Evolutionary conservation across 2,113 vertebrate genomes (phyloP).

Genomic region (Salminus brasiliensis): DNA sequence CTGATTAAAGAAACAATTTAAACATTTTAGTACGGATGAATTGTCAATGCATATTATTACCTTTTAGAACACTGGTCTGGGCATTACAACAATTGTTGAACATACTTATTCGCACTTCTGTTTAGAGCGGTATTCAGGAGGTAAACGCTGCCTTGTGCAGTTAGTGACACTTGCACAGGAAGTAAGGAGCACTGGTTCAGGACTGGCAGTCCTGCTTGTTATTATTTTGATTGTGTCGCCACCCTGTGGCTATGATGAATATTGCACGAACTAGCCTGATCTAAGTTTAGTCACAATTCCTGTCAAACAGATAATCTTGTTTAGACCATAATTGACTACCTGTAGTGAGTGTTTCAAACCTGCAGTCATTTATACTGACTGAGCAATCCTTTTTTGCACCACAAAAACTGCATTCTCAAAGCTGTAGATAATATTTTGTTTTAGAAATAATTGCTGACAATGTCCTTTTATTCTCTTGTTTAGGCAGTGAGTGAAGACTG

Average conservation of each 20-base stretch:
- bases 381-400: too few relatives aligned
- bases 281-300: neutral
- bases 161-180: too few relatives aligned
- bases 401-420: too few relatives aligned
- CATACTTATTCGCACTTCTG: neutral
- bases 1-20: too few relatives aligned
- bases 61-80: too few relatives aligned
- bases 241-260: slow-evolving; percentile 19
- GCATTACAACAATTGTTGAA: neutral
- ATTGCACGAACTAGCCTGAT: neutral
- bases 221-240: slow-evolving; percentile 10
- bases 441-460: too few relatives aligned
- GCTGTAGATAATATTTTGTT: too few relatives aligned
- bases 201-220: neutral
- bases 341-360: neutral
- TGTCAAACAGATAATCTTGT: too few relatives aligned
- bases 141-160: neutral
- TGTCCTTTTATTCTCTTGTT: neutral
- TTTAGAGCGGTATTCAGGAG: neutral
- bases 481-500: slow-evolving; percentile 71
- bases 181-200: neutral
- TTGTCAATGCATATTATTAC: too few relatives aligned
- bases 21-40: too few relatives aligned
- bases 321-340: too few relatives aligned
- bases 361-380: too few relatives aligned